A percentile compares a stretch with the other conserved stretches of the same genome.
These are phyloP conservation scores for Lithophane socia DNA, from an alignment of 2,888 invertebrate genomes.

Conservation along the genomic window DNA sequence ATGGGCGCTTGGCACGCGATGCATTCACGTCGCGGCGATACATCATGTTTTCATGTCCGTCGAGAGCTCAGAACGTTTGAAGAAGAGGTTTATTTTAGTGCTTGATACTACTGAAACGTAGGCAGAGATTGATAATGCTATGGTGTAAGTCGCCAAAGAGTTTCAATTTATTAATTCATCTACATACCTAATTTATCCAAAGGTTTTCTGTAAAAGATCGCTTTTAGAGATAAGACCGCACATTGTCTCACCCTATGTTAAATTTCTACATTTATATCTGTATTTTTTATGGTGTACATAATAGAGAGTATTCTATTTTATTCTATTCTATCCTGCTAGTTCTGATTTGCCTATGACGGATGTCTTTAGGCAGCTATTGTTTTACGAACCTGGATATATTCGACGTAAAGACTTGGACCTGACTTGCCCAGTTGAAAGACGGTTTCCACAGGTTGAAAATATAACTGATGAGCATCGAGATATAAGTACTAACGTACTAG, in stretches of 20 bases:
- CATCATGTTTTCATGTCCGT: constrained; percentile 41
- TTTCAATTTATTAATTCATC: background rate
- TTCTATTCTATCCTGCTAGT: too few relatives aligned
- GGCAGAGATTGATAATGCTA: constrained; percentile 6
- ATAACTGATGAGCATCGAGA: background rate
- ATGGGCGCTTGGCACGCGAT: constrained; percentile 53
- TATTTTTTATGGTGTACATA: too few relatives aligned
- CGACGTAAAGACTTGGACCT: too few relatives aligned
- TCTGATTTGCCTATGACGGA: background rate
- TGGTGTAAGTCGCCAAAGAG: background rate
- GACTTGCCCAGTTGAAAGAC: background rate
- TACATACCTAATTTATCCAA: too few relatives aligned
- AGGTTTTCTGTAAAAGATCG: too few relatives aligned
- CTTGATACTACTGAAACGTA: constrained; percentile 13
- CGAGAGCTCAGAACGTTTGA: constrained; percentile 25
- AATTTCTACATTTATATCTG: too few relatives aligned
- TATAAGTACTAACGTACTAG: too few relatives aligned
- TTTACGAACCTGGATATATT: too few relatives aligned
- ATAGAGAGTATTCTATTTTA: too few relatives aligned
- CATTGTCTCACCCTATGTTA: too few relatives aligned
- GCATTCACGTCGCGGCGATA: constrained; percentile 47
- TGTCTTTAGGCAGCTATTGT: background rate
- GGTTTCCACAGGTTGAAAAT: background rate
- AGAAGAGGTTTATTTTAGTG: constrained; percentile 11
- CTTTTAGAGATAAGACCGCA: too few relatives aligned